phyloP scores from a whole-genome alignment of 2,113 vertebrate species.

The Psilopsiagon aurifrons region DNA sequence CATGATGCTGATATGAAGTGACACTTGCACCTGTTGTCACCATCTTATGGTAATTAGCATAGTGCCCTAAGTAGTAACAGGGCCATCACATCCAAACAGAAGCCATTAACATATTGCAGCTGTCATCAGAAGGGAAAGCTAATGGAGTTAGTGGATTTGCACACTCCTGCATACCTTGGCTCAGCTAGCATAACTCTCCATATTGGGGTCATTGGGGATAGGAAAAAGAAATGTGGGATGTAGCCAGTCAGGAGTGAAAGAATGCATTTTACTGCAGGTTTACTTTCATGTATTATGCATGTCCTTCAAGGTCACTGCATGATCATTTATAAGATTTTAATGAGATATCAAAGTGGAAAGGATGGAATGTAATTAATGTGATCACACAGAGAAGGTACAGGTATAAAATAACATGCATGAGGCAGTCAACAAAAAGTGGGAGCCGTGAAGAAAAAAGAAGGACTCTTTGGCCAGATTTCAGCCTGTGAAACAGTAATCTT shows the following conservation, averaged over 20 bases:
- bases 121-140: constrained; percentile 80
- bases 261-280: constrained; percentile 87
- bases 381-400: constrained; percentile 74
- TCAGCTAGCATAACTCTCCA: constrained; percentile 71
- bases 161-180: constrained; percentile 78
- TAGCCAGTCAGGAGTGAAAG: constrained; percentile 85
- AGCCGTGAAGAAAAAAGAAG: background rate
- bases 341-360: constrained; percentile 86
- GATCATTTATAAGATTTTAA: constrained; percentile 90
- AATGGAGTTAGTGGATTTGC: constrained; percentile 75
- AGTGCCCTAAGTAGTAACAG: constrained; percentile 81
- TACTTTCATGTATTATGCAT: constrained; percentile 90
- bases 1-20: constrained; percentile 78
- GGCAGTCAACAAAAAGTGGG: constrained; percentile 56
- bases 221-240: constrained; percentile 77
- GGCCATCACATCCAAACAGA: constrained; percentile 79
- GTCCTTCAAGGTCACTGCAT: constrained; percentile 84
- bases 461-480: background rate
- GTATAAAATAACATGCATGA: constrained; percentile 67
- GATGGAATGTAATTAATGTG: constrained; percentile 83
- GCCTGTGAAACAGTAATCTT: background rate
- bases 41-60: constrained; percentile 84
- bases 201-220: constrained; percentile 81
- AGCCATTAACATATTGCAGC: constrained; percentile 88
- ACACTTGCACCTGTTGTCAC: constrained; percentile 86